phyloP scores from a whole-genome alignment of 2,113 vertebrate species.

The Dasyornis broadbenti region DNA sequence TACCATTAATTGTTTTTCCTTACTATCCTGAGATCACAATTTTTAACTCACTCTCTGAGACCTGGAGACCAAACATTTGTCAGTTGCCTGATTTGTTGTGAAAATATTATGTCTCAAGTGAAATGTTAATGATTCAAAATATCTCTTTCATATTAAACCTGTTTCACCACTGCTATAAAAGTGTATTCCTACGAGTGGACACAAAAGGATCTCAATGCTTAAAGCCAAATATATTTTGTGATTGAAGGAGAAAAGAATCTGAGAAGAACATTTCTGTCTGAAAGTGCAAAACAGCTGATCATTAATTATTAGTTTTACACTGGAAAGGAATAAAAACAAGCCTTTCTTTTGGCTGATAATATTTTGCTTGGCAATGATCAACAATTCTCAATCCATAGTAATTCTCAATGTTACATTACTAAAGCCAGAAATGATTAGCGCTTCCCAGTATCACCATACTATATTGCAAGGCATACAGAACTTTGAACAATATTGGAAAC shows the following conservation, averaged over 20 bases:
- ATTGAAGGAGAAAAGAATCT: background rate
- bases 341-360: background rate
- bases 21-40: background rate
- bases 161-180: background rate
- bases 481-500: background rate
- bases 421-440: background rate
- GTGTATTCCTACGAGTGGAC: background rate
- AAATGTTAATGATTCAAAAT: slow-evolving; percentile 13
- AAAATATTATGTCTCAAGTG: slow-evolving; percentile 55
- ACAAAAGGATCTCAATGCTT: background rate
- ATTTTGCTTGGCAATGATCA: background rate
- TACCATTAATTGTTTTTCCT: background rate
- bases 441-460: background rate
- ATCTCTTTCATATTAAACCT: background rate
- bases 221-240: background rate
- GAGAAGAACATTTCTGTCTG: background rate
- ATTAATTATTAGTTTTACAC: background rate
- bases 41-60: slow-evolving; percentile 26
- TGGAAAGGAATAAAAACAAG: background rate
- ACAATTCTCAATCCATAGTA: background rate
- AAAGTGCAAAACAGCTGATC: background rate
- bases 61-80: slow-evolving; percentile 28
- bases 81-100: slow-evolving; percentile 33
- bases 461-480: background rate
- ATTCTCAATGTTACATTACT: background rate